A percentile compares a stretch with the other conserved stretches of the same genome.
phyloP scores from a whole-genome alignment of 2,888 invertebrate species.

The Drosophila vallismaia region DNA sequence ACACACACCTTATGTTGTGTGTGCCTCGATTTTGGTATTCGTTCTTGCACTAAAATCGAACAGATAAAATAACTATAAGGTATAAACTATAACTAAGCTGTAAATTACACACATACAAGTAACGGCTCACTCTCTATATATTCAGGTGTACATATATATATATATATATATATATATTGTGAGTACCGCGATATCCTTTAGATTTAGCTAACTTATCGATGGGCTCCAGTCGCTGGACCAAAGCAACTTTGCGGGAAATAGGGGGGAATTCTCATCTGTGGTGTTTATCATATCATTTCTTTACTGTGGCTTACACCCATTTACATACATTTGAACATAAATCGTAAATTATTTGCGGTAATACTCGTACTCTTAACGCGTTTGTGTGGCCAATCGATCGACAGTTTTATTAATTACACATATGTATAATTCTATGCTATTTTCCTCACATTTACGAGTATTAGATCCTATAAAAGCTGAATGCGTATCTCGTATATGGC shows the following conservation, averaged over 20 bases:
- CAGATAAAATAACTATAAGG: constrained; percentile 41
- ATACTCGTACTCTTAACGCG: constrained; percentile 63
- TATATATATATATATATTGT: constrained; percentile 26
- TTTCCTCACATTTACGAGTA: constrained; percentile 37
- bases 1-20: constrained; percentile 20
- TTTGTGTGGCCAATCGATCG: constrained; percentile 56
- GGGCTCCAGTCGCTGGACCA: constrained; percentile 46
- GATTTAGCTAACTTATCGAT: constrained; percentile 50
- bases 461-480: constrained; percentile 71
- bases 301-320: constrained; percentile 39
- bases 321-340: constrained; percentile 46
- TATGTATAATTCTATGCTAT: constrained; percentile 43
- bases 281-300: constrained; percentile 10
- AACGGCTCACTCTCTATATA: constrained; percentile 37
- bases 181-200: constrained; percentile 29
- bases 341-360: constrained; percentile 38
- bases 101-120: constrained; percentile 72
- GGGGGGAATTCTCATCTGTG: not conserved
- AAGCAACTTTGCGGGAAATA: constrained; percentile 30
- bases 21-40: constrained; percentile 7
- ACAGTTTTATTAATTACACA: constrained; percentile 69
- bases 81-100: constrained; percentile 44
- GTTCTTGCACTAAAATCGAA: constrained; percentile 44
- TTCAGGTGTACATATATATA: constrained; percentile 35
- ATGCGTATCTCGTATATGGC: constrained; percentile 47